Conservation (phyloP, 2,797 vertebrate species). For the Toxotes lorentzi region DNA sequence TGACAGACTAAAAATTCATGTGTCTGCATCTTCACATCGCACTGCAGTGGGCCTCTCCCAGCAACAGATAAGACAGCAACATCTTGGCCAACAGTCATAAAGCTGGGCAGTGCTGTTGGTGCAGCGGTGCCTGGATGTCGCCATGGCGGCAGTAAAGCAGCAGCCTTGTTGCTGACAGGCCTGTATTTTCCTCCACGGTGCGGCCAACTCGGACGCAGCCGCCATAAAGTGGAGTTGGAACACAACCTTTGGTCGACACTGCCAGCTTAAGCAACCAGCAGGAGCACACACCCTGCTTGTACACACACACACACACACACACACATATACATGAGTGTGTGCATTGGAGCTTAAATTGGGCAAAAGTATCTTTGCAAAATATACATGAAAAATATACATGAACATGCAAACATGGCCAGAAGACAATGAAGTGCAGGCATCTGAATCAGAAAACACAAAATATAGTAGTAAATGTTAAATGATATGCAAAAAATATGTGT, state of each 20-base stretch:
- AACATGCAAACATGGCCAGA: not conserved
- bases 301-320: slow-evolving; percentile 49
- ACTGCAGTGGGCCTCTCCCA: slow-evolving; percentile 46
- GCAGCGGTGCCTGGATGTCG: slow-evolving; percentile 69
- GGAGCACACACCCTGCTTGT: slow-evolving; percentile 57
- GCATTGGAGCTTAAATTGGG: slow-evolving; percentile 22
- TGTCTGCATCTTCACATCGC: slow-evolving; percentile 20
- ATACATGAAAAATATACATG: slow-evolving; percentile 2
- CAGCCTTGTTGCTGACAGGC: slow-evolving; percentile 68
- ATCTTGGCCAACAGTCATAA: slow-evolving; percentile 72
- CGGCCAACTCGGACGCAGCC: slow-evolving; percentile 49
- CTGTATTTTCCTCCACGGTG: slow-evolving; percentile 39
- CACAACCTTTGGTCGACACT: slow-evolving; percentile 84
- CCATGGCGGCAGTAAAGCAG: slow-evolving; percentile 72
- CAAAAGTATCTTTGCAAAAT: slow-evolving; percentile 6
- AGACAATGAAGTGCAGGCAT: not conserved
- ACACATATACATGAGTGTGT: slow-evolving; percentile 4
- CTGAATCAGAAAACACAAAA: slow-evolving; percentile 1
- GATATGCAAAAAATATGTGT: not conserved
- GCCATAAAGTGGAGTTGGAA: slow-evolving; percentile 87
- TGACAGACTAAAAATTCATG: not conserved
- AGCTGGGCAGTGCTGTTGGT: slow-evolving; percentile 52
- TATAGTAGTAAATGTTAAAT: not conserved
- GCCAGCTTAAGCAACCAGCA: slow-evolving; percentile 58
- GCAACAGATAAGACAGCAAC: slow-evolving; percentile 66